Percentiles rank a stretch among this genome's conserved stretches.
phyloP scores from a whole-genome alignment of 1,140 invertebrate genomes.

The Adoxophyes honmai region DNA sequence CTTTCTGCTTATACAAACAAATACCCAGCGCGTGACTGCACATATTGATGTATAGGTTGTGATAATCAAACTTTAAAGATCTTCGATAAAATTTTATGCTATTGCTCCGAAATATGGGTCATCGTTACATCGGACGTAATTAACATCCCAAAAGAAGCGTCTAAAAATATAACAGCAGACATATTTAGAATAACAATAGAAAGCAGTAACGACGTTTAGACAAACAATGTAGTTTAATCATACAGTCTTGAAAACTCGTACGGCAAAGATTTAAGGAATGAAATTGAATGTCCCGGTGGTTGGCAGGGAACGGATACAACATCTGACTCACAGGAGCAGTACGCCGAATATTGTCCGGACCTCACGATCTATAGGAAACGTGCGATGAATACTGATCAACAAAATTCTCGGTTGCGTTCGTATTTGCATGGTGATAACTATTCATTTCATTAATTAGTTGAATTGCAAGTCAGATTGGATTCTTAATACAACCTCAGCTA shows the following conservation, averaged over 20 bases:
- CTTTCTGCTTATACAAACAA: too few species aligned
- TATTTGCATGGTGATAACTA: constrained; percentile 3
- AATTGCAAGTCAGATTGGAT: neutral
- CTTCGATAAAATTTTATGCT: constrained; percentile 13
- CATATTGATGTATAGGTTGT: neutral
- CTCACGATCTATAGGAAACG: constrained; percentile 28
- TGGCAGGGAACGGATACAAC: constrained; percentile 34
- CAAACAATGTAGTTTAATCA: neutral
- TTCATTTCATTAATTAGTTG: neutral
- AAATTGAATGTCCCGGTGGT: constrained; percentile 7
- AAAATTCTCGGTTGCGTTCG: neutral
- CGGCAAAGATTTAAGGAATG: constrained; percentile 16
- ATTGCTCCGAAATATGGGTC: constrained; percentile 30
- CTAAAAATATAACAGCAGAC: constrained; percentile 36
- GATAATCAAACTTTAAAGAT: constrained; percentile 5
- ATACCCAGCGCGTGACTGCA: neutral
- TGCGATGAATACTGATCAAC: constrained; percentile 32
- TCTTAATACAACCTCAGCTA: constrained; percentile 1
- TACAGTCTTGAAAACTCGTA: neutral
- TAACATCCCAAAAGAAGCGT: constrained; percentile 29
- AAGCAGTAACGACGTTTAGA: constrained; percentile 25
- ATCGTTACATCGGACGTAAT: constrained; percentile 30
- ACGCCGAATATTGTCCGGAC: constrained; percentile 41
- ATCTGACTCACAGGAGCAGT: constrained; percentile 53
- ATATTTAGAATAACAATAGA: constrained; percentile 43